Conservation (phyloP, 1,140 invertebrate species). For the Psix sp. region DNA sequence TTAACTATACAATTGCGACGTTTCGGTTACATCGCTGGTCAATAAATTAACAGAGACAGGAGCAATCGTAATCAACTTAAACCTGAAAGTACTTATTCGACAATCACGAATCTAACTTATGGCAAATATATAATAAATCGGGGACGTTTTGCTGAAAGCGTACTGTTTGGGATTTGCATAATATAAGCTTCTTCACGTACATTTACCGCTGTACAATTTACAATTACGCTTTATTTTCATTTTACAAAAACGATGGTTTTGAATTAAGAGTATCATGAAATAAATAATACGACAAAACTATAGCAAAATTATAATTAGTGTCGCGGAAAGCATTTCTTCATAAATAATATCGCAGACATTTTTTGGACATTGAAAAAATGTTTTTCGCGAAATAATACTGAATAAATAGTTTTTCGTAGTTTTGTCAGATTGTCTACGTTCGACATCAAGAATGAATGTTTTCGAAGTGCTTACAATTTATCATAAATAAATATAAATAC, state of each 20-base stretch:
- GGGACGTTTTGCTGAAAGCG: conserved; percentile 31
- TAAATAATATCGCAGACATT: not conserved
- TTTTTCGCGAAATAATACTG: conserved; percentile 38
- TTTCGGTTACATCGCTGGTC: conserved; percentile 41
- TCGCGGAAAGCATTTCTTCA: not conserved
- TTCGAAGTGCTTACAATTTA: not conserved
- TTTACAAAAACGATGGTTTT: no score
- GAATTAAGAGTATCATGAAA: no score
- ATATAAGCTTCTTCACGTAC: conserved; percentile 7
- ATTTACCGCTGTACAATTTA: conserved; percentile 33
- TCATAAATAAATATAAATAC: conserved; percentile 20
- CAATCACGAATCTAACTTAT: conserved; percentile 36
- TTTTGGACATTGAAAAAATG: conserved; percentile 4
- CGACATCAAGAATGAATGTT: conserved; percentile 8
- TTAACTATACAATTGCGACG: conserved; percentile 71
- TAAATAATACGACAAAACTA: no score
- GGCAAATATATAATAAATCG: conserved; percentile 40
- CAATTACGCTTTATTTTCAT: not conserved
- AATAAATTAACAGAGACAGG: conserved; percentile 48
- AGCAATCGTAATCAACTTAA: conserved; percentile 9
- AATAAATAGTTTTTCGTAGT: conserved; percentile 7
- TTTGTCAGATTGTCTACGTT: conserved; percentile 6
- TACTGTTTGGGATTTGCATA: conserved; percentile 38
- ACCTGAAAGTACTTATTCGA: conserved; percentile 6
- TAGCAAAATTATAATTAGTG: no score